Evolutionary conservation across 2,797 vertebrate genomes (phyloP).

Genomic region (Hippocampus kuda): DNA sequence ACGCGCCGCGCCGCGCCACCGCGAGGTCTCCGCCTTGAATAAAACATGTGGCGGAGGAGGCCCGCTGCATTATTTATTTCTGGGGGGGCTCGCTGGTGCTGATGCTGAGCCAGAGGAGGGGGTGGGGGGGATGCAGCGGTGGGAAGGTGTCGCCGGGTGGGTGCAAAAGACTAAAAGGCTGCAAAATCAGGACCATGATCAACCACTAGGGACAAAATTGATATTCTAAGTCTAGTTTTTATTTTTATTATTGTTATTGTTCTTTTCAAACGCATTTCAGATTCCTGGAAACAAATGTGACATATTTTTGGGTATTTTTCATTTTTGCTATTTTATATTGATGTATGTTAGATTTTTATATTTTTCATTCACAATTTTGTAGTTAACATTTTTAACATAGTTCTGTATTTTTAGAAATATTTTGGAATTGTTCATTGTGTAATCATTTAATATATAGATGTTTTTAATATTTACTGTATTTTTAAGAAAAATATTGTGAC

Average conservation of each 20-base stretch:
- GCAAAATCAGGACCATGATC: not conserved
- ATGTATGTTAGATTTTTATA: too few species aligned
- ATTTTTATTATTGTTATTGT: not conserved
- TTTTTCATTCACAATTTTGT: too few species aligned
- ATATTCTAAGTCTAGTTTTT: too few species aligned
- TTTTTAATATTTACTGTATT: too few species aligned
- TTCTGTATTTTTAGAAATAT: too few species aligned
- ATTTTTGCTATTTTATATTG: not conserved
- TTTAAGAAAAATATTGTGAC: too few species aligned
- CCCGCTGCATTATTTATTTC: constrained; percentile 60
- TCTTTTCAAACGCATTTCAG: not conserved
- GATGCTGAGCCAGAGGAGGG: not conserved
- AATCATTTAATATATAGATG: too few species aligned
- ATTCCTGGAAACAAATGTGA: not conserved
- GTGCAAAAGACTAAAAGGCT: constrained; percentile 16
- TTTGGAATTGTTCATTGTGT: too few species aligned
- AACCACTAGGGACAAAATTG: not conserved
- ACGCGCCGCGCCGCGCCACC: too few species aligned
- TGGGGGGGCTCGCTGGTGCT: constrained; percentile 16
- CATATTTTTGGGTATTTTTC: not conserved
- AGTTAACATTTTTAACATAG: too few species aligned
- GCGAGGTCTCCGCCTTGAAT: constrained; percentile 52
- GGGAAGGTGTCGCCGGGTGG: constrained; percentile 26
- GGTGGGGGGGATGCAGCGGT: not conserved
- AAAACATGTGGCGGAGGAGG: constrained; percentile 66